Percentiles rank a stretch among this genome's conserved stretches.
Conservation (phyloP, 2,888 invertebrate genomes). For the Pyrocoelia pectoralis region DNA sequence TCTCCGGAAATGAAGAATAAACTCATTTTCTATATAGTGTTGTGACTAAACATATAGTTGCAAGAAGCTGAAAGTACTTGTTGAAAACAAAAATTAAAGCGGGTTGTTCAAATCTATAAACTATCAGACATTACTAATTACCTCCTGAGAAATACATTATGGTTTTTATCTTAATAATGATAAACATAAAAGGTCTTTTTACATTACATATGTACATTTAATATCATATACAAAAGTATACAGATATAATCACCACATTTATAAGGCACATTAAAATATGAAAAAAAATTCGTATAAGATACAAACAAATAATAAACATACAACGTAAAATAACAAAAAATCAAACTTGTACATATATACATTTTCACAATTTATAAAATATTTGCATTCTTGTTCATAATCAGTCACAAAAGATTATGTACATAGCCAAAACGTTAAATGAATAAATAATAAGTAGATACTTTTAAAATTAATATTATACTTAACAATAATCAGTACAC, state of each 20-base stretch:
- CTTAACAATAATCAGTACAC: conserved; percentile 29
- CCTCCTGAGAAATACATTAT: background rate
- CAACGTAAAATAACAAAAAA: background rate
- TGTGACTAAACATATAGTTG: too few relatives aligned
- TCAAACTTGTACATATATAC: background rate
- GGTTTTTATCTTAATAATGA: background rate
- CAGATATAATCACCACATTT: conserved; percentile 36
- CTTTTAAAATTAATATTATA: conserved; percentile 9
- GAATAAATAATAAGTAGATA: background rate
- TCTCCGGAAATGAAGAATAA: too few relatives aligned
- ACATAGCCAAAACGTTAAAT: too few relatives aligned
- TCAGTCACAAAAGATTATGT: too few relatives aligned
- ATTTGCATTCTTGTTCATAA: background rate
- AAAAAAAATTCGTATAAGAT: conserved; percentile 12
- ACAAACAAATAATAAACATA: background rate
- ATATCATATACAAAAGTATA: conserved; percentile 25
- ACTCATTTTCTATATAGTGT: too few relatives aligned
- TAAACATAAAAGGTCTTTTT: conserved; percentile 18
- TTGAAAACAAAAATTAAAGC: background rate
- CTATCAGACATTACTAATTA: background rate
- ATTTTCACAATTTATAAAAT: background rate
- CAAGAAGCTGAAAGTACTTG: background rate
- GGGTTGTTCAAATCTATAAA: background rate
- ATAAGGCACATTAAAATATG: conserved; percentile 34
- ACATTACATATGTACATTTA: conserved; percentile 22